Evolutionary conservation across 1,140 invertebrate species (phyloP).

Genomic region (Drosophila kepulauana): DNA sequence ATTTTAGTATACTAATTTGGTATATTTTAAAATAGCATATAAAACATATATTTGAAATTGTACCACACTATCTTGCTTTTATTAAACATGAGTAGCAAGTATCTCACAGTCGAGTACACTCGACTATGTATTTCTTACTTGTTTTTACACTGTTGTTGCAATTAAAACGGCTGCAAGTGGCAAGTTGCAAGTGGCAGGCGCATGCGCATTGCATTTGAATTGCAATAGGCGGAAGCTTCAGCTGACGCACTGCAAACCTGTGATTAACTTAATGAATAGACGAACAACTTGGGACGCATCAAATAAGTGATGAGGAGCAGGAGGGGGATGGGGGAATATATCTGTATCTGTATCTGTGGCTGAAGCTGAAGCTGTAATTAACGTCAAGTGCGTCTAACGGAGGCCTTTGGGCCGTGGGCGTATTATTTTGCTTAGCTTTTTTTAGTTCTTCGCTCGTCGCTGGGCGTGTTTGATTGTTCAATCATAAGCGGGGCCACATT

Average conservation of each 20-base stretch:
- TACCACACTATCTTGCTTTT: too few species aligned
- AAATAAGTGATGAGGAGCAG: too few species aligned
- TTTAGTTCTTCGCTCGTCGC: slow-evolving; percentile 18
- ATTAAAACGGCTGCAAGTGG: slow-evolving; percentile 26
- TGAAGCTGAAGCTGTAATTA: slow-evolving; percentile 49
- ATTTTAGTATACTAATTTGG: too few species aligned
- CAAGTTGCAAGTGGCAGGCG: slow-evolving; percentile 12
- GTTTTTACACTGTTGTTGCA: slow-evolving; percentile 20
- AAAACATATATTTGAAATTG: too few species aligned
- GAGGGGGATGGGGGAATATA: background rate
- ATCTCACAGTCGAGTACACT: too few species aligned
- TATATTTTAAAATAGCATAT: too few species aligned
- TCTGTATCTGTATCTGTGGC: slow-evolving; percentile 21
- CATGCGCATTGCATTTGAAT: slow-evolving; percentile 36
- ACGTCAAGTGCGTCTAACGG: slow-evolving; percentile 54
- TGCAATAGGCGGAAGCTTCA: slow-evolving; percentile 41
- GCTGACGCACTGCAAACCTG: slow-evolving; percentile 66
- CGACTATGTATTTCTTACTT: too few species aligned
- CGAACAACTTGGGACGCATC: slow-evolving; percentile 17
- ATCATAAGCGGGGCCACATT: slow-evolving; percentile 60
- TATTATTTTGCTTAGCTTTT: background rate
- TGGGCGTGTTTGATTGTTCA: slow-evolving; percentile 77
- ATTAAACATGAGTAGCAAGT: too few species aligned
- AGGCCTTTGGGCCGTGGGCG: slow-evolving; percentile 36
- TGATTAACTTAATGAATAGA: slow-evolving; percentile 67